Conservation (phyloP, 1,140 invertebrate genomes). For the Mercenaria mercenaria region DNA sequence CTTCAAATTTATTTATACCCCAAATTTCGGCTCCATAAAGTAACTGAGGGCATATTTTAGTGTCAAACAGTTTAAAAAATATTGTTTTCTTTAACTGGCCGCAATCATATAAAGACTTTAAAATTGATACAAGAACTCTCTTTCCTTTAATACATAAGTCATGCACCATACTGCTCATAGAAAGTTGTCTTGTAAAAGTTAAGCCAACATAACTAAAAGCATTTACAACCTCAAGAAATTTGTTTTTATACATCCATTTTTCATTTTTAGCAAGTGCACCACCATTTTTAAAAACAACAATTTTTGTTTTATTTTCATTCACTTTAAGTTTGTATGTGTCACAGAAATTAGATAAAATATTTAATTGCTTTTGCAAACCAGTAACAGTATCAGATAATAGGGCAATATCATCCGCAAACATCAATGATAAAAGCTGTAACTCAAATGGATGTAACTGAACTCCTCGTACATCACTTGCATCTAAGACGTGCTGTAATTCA, state of each 20-base stretch:
- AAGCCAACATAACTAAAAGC: background rate
- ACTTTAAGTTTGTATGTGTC: background rate
- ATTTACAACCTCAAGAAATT: too few species aligned
- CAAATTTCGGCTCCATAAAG: background rate
- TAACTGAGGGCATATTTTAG: background rate
- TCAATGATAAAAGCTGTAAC: background rate
- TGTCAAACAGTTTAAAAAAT: background rate
- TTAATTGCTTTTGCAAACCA: background rate
- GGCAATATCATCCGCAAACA: background rate
- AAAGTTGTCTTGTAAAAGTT: constrained; percentile 19
- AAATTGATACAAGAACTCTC: background rate
- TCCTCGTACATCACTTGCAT: background rate
- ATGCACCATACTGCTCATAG: background rate
- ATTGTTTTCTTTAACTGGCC: background rate
- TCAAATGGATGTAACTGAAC: background rate
- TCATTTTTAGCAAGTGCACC: too few species aligned
- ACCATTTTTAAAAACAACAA: constrained; percentile 11
- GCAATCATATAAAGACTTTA: background rate
- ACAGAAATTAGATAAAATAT: background rate
- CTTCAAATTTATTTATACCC: background rate
- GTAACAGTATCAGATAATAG: too few species aligned
- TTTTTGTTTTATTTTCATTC: background rate
- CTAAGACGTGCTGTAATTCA: background rate
- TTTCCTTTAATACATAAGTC: background rate
- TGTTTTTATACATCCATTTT: too few species aligned